Percentiles rank a stretch among this genome's conserved stretches.
Evolutionary conservation across 2,113 vertebrate species (phyloP).

Genomic region (Brevimyrus niger): DNA sequence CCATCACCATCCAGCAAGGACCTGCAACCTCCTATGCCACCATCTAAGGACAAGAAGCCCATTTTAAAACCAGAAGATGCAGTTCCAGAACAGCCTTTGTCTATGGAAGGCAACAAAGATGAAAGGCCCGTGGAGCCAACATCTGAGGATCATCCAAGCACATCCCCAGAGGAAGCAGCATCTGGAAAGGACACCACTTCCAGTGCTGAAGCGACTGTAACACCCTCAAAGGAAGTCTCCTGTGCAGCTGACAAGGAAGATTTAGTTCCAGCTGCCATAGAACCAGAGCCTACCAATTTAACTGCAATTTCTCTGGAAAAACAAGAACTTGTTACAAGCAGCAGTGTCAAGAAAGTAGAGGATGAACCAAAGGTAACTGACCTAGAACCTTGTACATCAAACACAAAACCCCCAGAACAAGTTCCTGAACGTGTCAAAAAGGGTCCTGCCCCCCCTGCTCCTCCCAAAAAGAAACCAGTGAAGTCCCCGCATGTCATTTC

Average conservation of each 20-base stretch:
- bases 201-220: neutral
- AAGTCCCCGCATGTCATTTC: slow-evolving; percentile 3
- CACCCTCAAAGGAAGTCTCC: slow-evolving; percentile 27
- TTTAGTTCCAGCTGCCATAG: neutral
- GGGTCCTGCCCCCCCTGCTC: slow-evolving; percentile 27
- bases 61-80: slow-evolving; percentile 1
- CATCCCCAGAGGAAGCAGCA: slow-evolving; percentile 5
- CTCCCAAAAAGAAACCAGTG: slow-evolving; percentile 39
- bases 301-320: slow-evolving; percentile 39
- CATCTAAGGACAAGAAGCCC: slow-evolving; percentile 52
- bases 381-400: slow-evolving; percentile 41
- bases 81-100: slow-evolving; percentile 21
- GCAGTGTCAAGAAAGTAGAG: neutral
- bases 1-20: slow-evolving; percentile 14
- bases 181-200: neutral
- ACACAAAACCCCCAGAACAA: slow-evolving; percentile 38
- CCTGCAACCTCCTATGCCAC: slow-evolving; percentile 41
- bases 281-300: slow-evolving; percentile 11
- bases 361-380: neutral
- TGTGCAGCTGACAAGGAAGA: neutral
- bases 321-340: slow-evolving; percentile 6
- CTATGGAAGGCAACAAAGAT: slow-evolving; percentile 3
- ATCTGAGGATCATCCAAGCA: neutral
- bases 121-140: neutral
- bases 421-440: slow-evolving; percentile 33